Percentiles rank a stretch among this genome's conserved stretches.
Conservation (phyloP, 2,113 vertebrate genomes). For the Sinosuthora webbiana region DNA sequence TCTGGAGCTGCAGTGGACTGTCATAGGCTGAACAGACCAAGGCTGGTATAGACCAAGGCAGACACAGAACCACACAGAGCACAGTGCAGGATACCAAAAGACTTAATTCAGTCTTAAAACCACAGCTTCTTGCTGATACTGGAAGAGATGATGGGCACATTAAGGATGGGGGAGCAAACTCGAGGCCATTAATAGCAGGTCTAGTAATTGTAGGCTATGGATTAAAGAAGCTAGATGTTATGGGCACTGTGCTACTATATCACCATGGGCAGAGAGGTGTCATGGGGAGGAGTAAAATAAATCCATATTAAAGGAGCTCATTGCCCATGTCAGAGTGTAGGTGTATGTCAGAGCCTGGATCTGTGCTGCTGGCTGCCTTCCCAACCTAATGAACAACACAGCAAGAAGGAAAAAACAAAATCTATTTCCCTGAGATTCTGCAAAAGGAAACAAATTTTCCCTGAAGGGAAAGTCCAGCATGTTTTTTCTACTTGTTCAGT, state of each 20-base stretch:
- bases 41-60: not conserved
- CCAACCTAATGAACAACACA: not conserved
- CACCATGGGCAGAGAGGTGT: not conserved
- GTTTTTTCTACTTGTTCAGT: not conserved
- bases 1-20: not conserved
- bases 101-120: not conserved
- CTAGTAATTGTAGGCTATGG: not conserved
- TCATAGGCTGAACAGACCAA: not conserved
- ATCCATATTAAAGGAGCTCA: not conserved
- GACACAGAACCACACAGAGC: not conserved
- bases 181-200: not conserved
- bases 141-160: not conserved
- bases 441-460: not conserved
- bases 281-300: not conserved
- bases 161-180: not conserved
- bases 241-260: not conserved
- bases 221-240: not conserved
- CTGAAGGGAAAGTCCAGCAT: not conserved
- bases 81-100: not conserved
- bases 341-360: not conserved
- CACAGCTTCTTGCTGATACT: not conserved
- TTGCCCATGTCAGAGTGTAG: not conserved
- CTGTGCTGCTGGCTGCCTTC: constrained; percentile 1
- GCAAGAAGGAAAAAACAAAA: not conserved
- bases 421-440: not conserved